Evolutionary conservation across 2,888 invertebrate genomes (phyloP), one percentile per base, ranked within the genome.

Genomic region (Xanthia togata): DNA sequence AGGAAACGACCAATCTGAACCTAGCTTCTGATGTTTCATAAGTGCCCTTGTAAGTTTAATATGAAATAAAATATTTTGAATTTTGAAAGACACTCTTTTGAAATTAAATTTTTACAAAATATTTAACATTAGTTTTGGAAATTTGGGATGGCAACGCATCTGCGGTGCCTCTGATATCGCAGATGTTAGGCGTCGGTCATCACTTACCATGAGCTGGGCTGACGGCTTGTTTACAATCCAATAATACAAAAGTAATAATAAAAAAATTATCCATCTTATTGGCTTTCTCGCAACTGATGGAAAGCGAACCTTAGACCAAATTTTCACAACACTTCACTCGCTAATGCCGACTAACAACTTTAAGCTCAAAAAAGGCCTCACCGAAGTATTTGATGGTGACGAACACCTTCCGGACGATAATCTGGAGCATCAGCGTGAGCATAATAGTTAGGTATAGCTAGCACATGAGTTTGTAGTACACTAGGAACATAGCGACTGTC

Each of bases 371-470:
- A 41, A 57, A 12, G 47, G 70, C 4, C 84, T 85, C 68, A 85
- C 85, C 84, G 17, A 87, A 47, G 35, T n/a, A 73, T 47, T 70
- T 84, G 23, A 81, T 14, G 65, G 63, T 67, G 50, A 26, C 3
- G 12, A 74, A 23, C 38, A 70, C 62, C 69, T 85, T 87, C 38
- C 71, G 59, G 9, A 38, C 11, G n/a, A 83, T n/a, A 11, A 83
- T 70, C 57, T 41, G 86, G 26, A 78, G 17, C 26, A 82, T 53
- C 35, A 76, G 26, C 26, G 9, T 41, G 1, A 82, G 41, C 86
- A 83, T 83, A 53, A 59, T 76, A 64, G 31, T 53, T 31, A 11
- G 6, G 14, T 31, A 8, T 4, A 50, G 35, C 71, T 71, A 70
- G 5, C 38, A 38, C 62, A 59, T 57, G 44, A 23, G 41, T 31